Evolutionary conservation across 37 sponge, comb jelly and placozoan species (phyloP).

Genomic region (Eunapius fragilis): DNA sequence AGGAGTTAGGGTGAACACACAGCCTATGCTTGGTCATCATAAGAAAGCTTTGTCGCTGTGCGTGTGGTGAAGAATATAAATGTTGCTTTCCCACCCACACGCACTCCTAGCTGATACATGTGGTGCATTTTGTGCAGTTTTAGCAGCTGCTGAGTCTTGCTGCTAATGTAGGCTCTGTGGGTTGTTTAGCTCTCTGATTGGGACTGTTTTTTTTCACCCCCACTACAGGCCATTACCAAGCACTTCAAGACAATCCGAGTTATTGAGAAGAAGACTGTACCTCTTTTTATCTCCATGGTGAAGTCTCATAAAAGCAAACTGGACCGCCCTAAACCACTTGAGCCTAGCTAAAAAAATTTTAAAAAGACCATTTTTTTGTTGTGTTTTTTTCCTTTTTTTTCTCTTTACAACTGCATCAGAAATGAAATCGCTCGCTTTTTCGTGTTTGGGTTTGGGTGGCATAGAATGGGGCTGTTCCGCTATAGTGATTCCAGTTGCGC

Average conservation of each 20-base stretch:
- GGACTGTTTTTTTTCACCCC: neutral
- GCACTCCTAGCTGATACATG: no score
- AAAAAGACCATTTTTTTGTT: no score
- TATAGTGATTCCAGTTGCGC: neutral
- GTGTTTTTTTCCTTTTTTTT: no score
- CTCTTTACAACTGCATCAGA: neutral
- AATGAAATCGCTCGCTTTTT: neutral
- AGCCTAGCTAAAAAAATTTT: conserved; percentile 2
- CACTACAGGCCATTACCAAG: conserved; percentile 66
- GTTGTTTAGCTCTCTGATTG: neutral
- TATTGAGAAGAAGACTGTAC: conserved; percentile 81
- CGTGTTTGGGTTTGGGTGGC: neutral
- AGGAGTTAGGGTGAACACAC: no score
- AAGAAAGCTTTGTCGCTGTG: no score
- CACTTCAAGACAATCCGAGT: conserved; percentile 84
- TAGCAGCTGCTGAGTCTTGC: no score
- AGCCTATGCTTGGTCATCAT: no score
- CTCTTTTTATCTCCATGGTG: conserved; percentile 91
- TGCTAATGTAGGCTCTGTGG: neutral
- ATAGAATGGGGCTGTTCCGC: neutral
- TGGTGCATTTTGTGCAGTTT: no score
- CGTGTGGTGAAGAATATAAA: no score
- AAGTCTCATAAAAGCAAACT: conserved; percentile 94
- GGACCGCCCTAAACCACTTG: conserved; percentile 84
- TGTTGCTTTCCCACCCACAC: no score